Evolutionary conservation across 2,113 vertebrate genomes (phyloP).

Genomic region (Recurvirostra avosetta): DNA sequence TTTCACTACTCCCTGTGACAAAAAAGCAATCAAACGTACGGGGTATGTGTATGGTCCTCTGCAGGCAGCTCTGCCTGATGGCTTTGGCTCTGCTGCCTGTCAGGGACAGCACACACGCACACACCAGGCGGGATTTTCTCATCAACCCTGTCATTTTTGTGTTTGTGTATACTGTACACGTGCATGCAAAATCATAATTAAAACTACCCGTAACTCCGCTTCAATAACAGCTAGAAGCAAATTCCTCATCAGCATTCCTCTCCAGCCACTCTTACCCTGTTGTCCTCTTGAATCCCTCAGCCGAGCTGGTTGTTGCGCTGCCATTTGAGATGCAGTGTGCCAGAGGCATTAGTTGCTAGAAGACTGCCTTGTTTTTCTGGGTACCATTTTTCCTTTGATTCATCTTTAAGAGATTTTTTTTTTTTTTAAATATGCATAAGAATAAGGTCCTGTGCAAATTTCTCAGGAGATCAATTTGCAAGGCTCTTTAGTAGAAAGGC

Average conservation of each 20-base stretch:
- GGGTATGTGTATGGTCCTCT: not conserved
- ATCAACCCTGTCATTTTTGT: not conserved
- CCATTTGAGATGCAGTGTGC: slow-evolving; percentile 2
- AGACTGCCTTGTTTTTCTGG: slow-evolving; percentile 34
- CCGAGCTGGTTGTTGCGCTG: not conserved
- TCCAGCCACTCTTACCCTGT: not conserved
- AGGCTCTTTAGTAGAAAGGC: slow-evolving; percentile 59
- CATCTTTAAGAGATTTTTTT: slow-evolving; percentile 30
- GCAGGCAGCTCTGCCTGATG: not conserved
- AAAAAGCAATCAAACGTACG: not conserved
- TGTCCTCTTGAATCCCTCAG: not conserved
- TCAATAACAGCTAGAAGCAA: not conserved
- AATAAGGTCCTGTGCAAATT: slow-evolving; percentile 55
- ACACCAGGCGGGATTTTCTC: not conserved
- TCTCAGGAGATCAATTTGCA: slow-evolving; percentile 71
- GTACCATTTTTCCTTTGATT: slow-evolving; percentile 54
- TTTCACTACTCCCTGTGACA: not conserved
- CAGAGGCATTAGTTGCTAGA: slow-evolving; percentile 16
- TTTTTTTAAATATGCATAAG: slow-evolving; percentile 9
- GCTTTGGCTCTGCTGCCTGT: not conserved
- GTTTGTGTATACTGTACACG: not conserved
- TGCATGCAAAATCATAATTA: not conserved
- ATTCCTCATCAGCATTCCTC: not conserved
- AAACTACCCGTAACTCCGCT: not conserved
- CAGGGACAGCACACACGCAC: not conserved